Conservation (phyloP, 2,113 vertebrate genomes). For the Anarrhichthys ocellatus region DNA sequence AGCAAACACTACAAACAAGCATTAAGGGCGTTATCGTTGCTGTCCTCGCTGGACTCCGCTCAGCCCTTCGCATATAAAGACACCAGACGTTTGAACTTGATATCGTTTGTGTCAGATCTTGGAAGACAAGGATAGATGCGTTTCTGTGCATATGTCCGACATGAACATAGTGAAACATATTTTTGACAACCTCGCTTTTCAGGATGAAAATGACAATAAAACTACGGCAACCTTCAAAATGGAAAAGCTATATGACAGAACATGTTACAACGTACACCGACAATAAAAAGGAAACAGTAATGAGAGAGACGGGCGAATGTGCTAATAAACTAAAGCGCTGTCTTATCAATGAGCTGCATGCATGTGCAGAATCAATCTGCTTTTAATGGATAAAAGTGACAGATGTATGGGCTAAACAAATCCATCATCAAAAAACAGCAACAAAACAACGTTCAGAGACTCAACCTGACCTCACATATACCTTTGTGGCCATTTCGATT, state of each 20-base stretch:
- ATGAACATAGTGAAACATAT: neutral
- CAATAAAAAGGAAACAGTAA: neutral
- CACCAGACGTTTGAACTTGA: neutral
- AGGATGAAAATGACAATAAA: neutral
- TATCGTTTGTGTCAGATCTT: neutral
- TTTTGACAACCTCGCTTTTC: neutral
- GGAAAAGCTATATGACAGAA: neutral
- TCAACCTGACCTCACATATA: neutral
- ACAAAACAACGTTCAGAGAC: no score
- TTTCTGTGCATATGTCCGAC: neutral
- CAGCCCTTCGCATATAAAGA: neutral
- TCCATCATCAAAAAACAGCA: no score
- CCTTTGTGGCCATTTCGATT: neutral
- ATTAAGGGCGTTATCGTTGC: conserved; percentile 24
- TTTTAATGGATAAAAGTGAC: no score
- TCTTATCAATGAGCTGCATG: neutral
- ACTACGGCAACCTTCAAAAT: neutral
- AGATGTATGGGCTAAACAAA: no score
- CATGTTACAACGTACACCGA: no score
- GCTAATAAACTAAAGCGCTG: neutral
- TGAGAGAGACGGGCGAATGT: neutral
- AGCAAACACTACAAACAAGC: conserved; percentile 30
- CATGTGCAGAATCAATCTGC: no score
- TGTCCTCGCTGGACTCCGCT: conserved; percentile 7
- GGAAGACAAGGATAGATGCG: neutral